Percentiles rank a stretch among this genome's conserved stretches.
Evolutionary conservation across 2,888 invertebrate species (phyloP).

Genomic region (Brenthis daphne): DNA sequence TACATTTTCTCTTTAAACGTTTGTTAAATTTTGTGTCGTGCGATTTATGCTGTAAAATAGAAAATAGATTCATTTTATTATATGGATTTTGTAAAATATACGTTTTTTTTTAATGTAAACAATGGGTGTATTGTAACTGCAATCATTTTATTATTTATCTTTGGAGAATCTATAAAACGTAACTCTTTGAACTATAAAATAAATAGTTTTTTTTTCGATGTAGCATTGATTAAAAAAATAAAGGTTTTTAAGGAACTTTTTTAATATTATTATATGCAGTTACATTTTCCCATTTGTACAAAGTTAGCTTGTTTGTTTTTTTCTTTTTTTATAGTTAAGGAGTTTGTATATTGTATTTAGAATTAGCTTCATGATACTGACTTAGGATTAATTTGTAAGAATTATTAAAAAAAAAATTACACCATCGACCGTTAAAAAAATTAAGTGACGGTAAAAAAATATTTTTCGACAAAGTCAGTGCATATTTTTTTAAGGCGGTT

Average conservation of each 20-base stretch:
- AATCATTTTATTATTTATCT: neutral
- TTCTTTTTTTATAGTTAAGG: conserved; percentile 44
- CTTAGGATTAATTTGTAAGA: conserved; percentile 54
- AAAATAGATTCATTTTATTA: conserved; percentile 18
- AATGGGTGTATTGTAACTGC: conserved; percentile 29
- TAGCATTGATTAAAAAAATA: neutral
- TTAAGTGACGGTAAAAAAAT: conserved; percentile 58
- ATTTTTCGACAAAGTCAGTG: conserved; percentile 71
- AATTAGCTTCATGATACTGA: conserved; percentile 55
- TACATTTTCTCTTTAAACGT: neutral
- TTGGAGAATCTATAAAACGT: neutral
- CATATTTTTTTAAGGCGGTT: conserved; percentile 65
- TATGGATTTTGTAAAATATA: conserved; percentile 31
- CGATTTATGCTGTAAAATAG: conserved; percentile 13
- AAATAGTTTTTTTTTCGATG: neutral
- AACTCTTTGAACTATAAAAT: neutral
- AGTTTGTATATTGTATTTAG: conserved; percentile 51
- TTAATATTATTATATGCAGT: conserved; percentile 28
- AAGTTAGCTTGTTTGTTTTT: conserved; percentile 41
- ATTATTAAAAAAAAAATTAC: conserved; percentile 45
- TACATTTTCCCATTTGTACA: conserved; percentile 43
- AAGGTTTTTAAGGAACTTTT: neutral
- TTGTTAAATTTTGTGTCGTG: conserved; percentile 14
- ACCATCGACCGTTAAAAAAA: conserved; percentile 49
- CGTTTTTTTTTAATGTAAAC: conserved; percentile 33